Base-by-base conservation (phyloP, 2,797 vertebrate species). In the Arrhamphus sclerolepis region DNA sequence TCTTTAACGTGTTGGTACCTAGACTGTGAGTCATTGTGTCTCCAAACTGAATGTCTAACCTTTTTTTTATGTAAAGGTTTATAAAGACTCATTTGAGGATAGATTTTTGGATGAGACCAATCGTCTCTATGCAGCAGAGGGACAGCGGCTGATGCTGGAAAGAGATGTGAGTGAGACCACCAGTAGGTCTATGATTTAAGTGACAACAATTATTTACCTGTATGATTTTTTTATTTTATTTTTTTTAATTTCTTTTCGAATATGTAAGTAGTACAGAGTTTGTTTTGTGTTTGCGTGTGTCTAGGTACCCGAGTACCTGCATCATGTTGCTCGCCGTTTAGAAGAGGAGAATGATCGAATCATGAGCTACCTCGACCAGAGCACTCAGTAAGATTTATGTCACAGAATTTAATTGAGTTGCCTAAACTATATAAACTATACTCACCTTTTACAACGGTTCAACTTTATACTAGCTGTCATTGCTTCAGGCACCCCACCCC, bases 311-410 rank as follows among this genome's bases (percentile, higher is more conserved):
- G 97, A 98, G 80, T 99, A 98, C 89, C 93, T 99, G 81, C 97
- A 99, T 88, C 97, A 99, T 54, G 97, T 99, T 81, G 96, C 97
- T 88, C 98, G 96, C 77, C 95, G 98, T 58, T 91, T 99, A 86
- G 97, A 99, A 78, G 97, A 99, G 89, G 98, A 99, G 89, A 96
- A 97, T 66, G 98, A 99, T 89, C 93, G 98, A 62, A 96, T 98
- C 82, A 89, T 98, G 87, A 99, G 96, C 83, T 99, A 99, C 55
- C 95, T 99, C 90, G 98, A 99, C 93, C 97, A 98, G 93, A 98
- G 97, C 89, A 99, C 98, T 66, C 97, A 98, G 98, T 99, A 86
- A 72, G 62, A 17, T 34, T 26, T 38, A 2, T 10, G 31, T 34
- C 31, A 34, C 31, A 34, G 31, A 38, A 16, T 18, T 31, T n/a